phyloP scores from a whole-genome alignment of 2,797 vertebrate species.

The Oryzias dopingdopingensis region DNA sequence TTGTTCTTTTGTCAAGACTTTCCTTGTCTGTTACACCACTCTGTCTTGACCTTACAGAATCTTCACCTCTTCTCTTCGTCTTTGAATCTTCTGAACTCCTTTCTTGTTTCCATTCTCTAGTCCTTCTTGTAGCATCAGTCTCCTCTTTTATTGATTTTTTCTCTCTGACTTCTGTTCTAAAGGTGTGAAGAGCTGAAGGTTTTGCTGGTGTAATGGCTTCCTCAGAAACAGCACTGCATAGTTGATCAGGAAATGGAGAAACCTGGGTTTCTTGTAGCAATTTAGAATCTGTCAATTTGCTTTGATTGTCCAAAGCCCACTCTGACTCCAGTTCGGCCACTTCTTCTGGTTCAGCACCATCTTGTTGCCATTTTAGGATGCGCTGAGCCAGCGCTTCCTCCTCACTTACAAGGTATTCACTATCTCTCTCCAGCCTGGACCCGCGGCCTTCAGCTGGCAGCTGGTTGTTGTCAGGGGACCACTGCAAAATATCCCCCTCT shows the following conservation, averaged over 20 bases:
- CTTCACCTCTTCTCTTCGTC: constrained; percentile 9
- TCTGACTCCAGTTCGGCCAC: constrained; percentile 74
- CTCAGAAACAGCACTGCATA: not conserved
- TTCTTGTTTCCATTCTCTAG: constrained; percentile 23
- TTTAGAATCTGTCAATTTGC: constrained; percentile 22
- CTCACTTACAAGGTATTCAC: constrained; percentile 77
- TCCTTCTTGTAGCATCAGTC: constrained; percentile 17
- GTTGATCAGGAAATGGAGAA: constrained; percentile 12
- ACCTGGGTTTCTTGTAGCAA: constrained; percentile 21
- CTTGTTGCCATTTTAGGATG: constrained; percentile 78
- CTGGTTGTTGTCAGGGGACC: constrained; percentile 21
- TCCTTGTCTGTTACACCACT: not conserved
- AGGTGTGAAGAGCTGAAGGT: constrained; percentile 22
- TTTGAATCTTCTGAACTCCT: constrained; percentile 17
- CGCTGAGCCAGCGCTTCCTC: constrained; percentile 78
- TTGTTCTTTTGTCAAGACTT: constrained; percentile 9
- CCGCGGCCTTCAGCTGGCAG: constrained; percentile 54
- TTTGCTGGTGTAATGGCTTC: constrained; percentile 1
- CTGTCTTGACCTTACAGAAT: constrained; percentile 1
- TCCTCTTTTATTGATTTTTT: constrained; percentile 23
- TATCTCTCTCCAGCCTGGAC: constrained; percentile 72
- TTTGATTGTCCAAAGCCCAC: constrained; percentile 64
- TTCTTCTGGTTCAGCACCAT: constrained; percentile 75
- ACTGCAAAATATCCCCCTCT: constrained; percentile 28
- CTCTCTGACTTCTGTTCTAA: constrained; percentile 45